Evolutionary conservation across 2,113 vertebrate species (phyloP), one percentile per base, ranked within the genome.

Genomic region (Anoura caudifer): DNA sequence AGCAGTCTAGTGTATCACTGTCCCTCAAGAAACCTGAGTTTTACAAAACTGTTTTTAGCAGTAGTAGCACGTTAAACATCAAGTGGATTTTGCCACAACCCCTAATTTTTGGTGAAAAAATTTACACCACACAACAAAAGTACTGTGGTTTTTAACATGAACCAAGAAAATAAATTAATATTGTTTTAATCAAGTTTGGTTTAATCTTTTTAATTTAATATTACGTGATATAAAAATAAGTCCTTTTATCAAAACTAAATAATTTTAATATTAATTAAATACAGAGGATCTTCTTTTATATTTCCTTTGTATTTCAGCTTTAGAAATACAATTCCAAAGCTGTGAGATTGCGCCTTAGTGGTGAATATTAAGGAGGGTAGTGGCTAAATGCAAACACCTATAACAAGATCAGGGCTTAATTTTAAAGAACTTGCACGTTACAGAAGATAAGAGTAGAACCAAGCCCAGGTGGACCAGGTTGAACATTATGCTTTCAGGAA

Each of bases 221-320:
- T 84, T 87, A n/a, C 59, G 24, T 38, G 56, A 47, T 33, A 86
- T 26, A 93, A 81, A 73, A 89, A 81, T 47, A 72, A 97, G 82
- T 54, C 3, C 26, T 59, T 76, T 83, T 93, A 76, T 43, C 69
- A 86, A 86, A 89, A 50, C 38, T 83, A 75, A 90, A 50, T 73
- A 92, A 65, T 43, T 52, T 83, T 90, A 43, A 65, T 43, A 43
- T 36, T 73, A 83, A 83, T 8, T 41, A 59, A 56, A 38, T 59
- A 80, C 4, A 87, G 4, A 94, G 67, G 69, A 19, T 54, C 43
- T 54, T 75, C 9, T 80, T 88, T 85, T 70, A 41, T 75, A 72
- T 41, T 85, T 92, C n/a, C 9, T 86, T 89, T 86, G 41, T 54
- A 80, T 72, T 77, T 90, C 52, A 95, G 70, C 54, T 84, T 79